phyloP scores from a whole-genome alignment of 2,888 invertebrate genomes.

The Thera obeliscata region DNA sequence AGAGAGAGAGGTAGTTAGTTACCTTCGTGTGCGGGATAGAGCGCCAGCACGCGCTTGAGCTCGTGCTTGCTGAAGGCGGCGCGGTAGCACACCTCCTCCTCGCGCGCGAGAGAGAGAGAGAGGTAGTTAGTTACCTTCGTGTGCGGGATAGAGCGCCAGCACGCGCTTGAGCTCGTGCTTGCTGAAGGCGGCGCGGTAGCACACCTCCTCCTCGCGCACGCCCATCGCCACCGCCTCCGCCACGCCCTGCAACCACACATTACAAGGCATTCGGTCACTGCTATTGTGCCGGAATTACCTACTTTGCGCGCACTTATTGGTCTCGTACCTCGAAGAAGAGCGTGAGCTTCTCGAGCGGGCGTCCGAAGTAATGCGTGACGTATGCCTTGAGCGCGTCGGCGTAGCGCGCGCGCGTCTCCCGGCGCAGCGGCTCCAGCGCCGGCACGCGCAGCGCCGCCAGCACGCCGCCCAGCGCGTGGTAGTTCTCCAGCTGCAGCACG shows the following conservation, averaged over 20 bases:
- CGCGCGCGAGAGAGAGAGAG: too few species aligned
- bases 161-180: constrained; percentile 98
- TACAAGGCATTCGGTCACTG: background rate
- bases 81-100: too few species aligned
- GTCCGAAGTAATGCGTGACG: constrained; percentile 97
- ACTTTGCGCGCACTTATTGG: too few species aligned
- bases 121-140: constrained; percentile 31
- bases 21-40: too few species aligned
- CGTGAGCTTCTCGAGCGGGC: constrained; percentile 86
- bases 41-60: too few species aligned
- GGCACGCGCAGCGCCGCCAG: constrained; percentile 95
- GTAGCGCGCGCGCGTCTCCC: constrained; percentile 96
- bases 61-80: background rate
- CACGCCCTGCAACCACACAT: constrained; percentile 86
- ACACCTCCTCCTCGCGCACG: constrained; percentile 98
- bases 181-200: constrained; percentile 98
- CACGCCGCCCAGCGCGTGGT: constrained; percentile 95
- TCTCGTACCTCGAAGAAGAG: constrained; percentile 92
- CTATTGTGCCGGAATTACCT: too few species aligned
- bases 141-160: constrained; percentile 94
- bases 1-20: too few species aligned
- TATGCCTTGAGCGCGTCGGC: constrained; percentile 95
- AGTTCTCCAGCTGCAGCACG: constrained; percentile 87
- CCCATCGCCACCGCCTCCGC: constrained; percentile 96
- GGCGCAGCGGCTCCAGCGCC: constrained; percentile 93